Evolutionary conservation across 2,888 invertebrate species (phyloP), one percentile per base, ranked within the genome.

Genomic region (Cataglyphis altisquamis): DNA sequence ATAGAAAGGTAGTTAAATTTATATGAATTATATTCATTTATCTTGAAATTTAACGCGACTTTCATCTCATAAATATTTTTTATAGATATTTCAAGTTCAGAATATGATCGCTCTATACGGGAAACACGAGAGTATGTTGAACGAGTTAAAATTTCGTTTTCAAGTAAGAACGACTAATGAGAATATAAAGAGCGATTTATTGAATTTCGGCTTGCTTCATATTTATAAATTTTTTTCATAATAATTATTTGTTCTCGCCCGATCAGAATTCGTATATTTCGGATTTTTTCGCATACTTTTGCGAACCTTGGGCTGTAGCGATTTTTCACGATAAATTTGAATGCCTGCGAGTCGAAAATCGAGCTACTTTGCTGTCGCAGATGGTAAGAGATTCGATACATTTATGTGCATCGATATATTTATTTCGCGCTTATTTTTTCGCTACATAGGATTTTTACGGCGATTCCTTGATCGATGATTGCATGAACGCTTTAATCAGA

Each of bases 71-170:
- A n/a, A 45, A n/a, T 41, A 41, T 63, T 21, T 86, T 94, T 66
- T 25, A 25, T 86, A 96, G 96, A 93, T 95, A 0, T 96, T 97
- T 87, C 95, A 96, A 12, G 92, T 95, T 0, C 96, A 96, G 52
- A 96, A 97, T 85, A 91, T 97, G 21, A 94, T 96, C 0, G 95
- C 96, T 84, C 92, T 98, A 52, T 97, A 97, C 93, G 97, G 97
- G 0, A 96, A 97, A 88, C 97, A 98, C 92, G 97, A 98, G 90
- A 95, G 96, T 32, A 95, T 97, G 90, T 95, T 98, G 84, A 97
- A 97, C 94, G 96, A 97, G 91, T 91, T 98, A 55, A 95, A 96
- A 70, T 92, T 95, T 25, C 95, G 97, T 81, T 97, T 96, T 93
- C 95, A 96, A 94, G 96, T 96, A 91, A 92, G 93, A 25, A 25